These are phyloP conservation scores for Brachyistius frenatus DNA, from an alignment of 2,113 vertebrate genomes.

Conservation along the genomic window DNA sequence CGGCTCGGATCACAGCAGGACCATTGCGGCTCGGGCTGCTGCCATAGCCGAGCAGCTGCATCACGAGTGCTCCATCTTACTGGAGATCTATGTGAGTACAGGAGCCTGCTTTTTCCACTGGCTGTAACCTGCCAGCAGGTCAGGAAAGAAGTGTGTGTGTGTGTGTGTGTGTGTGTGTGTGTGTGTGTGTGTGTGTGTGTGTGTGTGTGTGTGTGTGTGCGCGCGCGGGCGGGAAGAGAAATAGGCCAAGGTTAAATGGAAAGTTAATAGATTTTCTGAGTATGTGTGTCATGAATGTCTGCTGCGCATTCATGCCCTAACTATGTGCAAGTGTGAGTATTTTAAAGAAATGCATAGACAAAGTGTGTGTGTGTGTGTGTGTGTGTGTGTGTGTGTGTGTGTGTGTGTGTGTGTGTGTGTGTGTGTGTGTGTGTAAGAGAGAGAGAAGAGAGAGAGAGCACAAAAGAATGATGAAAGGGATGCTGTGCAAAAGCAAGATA, in stretches of 20 bases:
- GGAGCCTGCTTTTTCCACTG: constrained; percentile 12
- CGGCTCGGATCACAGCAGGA: constrained; percentile 40
- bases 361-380: not conserved
- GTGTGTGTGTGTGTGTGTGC: constrained; percentile 1
- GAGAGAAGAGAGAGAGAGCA: not conserved
- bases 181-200: constrained; percentile 6
- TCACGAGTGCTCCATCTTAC: constrained; percentile 69
- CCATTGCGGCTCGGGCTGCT: constrained; percentile 32
- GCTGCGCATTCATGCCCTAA: not conserved
- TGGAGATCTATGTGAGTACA: constrained; percentile 83
- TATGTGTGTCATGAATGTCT: constrained; percentile 1
- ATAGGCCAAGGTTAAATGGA: constrained; percentile 58
- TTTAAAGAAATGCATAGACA: not conserved
- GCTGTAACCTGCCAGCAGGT: constrained; percentile 13
- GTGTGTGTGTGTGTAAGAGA: not conserved
- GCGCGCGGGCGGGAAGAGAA: not conserved
- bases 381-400: too few species aligned
- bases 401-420: too few species aligned
- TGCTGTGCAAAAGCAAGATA: constrained; percentile 58
- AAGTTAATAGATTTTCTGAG: constrained; percentile 28
- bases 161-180: not conserved
- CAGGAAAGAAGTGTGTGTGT: not conserved
- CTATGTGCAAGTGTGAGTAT: constrained; percentile 8
- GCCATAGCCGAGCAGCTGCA: constrained; percentile 74
- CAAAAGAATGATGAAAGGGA: constrained; percentile 37